These are phyloP conservation scores for Acridotheres tristis DNA, from an alignment of 2,797 vertebrate species.

Conservation along the genomic window DNA sequence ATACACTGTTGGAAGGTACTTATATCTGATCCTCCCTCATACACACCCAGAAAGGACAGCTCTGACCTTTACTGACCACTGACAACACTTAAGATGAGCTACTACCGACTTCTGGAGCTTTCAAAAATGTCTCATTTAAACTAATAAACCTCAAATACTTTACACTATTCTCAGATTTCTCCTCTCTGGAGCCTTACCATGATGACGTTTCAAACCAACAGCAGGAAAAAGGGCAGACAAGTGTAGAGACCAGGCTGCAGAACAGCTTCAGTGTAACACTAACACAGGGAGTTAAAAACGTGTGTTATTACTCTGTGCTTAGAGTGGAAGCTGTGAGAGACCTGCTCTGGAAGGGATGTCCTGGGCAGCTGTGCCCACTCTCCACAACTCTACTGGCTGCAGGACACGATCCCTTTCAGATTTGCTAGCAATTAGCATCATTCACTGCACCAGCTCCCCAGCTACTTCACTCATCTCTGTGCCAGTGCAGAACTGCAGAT, in stretches of 20 bases:
- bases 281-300: not conserved
- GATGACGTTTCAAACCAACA: not conserved
- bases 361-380: not conserved
- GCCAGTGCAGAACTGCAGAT: not conserved
- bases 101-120: not conserved
- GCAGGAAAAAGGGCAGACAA: not conserved
- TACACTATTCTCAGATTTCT: not conserved
- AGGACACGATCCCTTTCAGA: not conserved
- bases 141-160: not conserved
- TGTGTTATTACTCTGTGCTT: not conserved
- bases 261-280: not conserved
- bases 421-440: constrained; percentile 3
- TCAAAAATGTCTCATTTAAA: not conserved
- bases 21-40: not conserved
- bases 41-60: not conserved
- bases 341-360: not conserved
- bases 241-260: not conserved
- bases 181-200: not conserved
- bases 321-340: not conserved
- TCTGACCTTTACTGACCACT: not conserved
- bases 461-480: not conserved
- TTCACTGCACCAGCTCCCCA: not conserved
- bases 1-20: not conserved
- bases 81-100: not conserved
- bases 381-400: not conserved